These are phyloP conservation scores for Apodemus speciosus DNA, from an alignment of 2,113 vertebrate species.

Conservation along the genomic window DNA sequence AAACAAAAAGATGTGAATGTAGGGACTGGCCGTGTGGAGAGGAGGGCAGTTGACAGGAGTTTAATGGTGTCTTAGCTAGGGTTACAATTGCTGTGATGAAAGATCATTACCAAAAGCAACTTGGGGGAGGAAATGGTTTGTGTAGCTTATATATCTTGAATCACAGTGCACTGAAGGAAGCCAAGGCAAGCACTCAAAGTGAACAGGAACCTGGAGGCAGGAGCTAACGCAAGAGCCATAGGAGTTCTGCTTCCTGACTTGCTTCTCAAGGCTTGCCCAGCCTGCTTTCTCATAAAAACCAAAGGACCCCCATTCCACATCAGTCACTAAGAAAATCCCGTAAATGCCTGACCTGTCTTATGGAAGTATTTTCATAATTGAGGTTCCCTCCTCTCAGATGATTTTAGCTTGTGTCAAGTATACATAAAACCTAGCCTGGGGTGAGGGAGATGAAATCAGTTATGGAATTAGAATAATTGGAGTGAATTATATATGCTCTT, in stretches of 20 bases:
- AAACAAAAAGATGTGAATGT: background rate
- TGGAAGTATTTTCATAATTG: background rate
- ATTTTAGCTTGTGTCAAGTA: background rate
- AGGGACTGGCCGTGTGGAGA: background rate
- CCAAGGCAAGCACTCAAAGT: background rate
- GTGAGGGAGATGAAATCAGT: rapidly evolving
- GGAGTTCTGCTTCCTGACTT: background rate
- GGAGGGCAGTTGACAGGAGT: background rate
- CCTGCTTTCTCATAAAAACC: background rate
- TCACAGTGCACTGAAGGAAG: background rate
- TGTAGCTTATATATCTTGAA: background rate
- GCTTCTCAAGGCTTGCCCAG: background rate
- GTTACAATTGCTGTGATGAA: background rate
- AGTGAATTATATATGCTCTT: background rate
- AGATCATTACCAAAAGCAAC: background rate
- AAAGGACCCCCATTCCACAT: too few relatives aligned
- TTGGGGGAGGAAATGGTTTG: background rate
- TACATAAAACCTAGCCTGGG: background rate
- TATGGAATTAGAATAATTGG: background rate
- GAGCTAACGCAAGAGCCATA: background rate
- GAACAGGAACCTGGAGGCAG: background rate
- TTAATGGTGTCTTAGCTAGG: background rate
- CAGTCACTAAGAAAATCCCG: background rate
- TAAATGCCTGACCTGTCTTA: background rate
- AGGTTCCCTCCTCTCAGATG: background rate